Evolutionary conservation across 2,888 invertebrate species (phyloP).

Genomic region (Protodeltote pygarga): DNA sequence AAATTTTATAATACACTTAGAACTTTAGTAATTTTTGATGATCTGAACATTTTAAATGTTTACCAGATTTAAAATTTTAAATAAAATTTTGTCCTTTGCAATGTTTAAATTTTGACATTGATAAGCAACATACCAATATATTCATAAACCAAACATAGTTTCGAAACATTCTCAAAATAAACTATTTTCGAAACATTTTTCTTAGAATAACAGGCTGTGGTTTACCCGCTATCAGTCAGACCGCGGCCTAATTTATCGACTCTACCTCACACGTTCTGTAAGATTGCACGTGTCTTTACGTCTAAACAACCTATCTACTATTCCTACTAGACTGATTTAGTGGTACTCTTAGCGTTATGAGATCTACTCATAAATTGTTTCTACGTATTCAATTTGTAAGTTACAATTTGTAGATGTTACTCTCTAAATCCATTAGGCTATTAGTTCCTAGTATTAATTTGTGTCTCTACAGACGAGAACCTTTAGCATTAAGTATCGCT

Average conservation of each 20-base stretch:
- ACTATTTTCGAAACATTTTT: too few species aligned
- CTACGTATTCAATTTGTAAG: slow-evolving; percentile 69
- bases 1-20: background rate
- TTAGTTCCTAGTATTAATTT: slow-evolving; percentile 55
- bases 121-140: too few species aligned
- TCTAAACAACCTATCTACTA: slow-evolving; percentile 69
- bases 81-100: too few species aligned
- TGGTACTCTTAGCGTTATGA: slow-evolving; percentile 74
- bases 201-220: too few species aligned
- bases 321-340: slow-evolving; percentile 85
- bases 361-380: slow-evolving; percentile 62
- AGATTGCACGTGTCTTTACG: slow-evolving; percentile 70
- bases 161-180: too few species aligned
- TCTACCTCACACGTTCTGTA: slow-evolving; percentile 74
- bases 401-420: slow-evolving; percentile 61
- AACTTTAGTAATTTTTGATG: too few species aligned
- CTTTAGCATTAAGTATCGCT: slow-evolving; percentile 66
- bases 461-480: slow-evolving; percentile 53
- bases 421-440: slow-evolving; percentile 55
- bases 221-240: slow-evolving; percentile 37
- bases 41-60: too few species aligned
- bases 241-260: slow-evolving; percentile 44
- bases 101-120: too few species aligned
- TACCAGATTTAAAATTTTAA: too few species aligned
- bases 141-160: too few species aligned